Evolutionary conservation across 2,113 vertebrate genomes (phyloP), one percentile per base, ranked within the genome.

Genomic region (Campylomormyrus numenius): DNA sequence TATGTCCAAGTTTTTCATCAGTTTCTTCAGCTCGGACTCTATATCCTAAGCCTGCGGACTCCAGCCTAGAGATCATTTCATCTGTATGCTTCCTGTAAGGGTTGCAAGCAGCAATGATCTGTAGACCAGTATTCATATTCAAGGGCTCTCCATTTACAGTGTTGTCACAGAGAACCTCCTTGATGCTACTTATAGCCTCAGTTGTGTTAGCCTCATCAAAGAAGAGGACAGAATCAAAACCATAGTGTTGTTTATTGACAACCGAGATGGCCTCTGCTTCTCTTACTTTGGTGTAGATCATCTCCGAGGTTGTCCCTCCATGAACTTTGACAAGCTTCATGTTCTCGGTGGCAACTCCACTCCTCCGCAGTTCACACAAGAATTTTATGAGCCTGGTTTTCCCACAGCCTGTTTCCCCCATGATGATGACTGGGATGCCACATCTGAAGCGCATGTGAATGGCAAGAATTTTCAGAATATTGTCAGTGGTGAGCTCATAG

Each of bases 141-240:
- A 99, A 93, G 7, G 91, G 90, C 90, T 94, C 2, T 42, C 98
- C 98, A 4, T 95, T 94, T 24, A 97, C 96, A 0, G 97, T 98
- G 77, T 13, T 94, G 90, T 99, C 98, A 87, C 98, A 99, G 84
- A 99, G 94, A 8, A 98, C 95, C 90, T 99, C 98, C 92, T 99
- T 99, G 92, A 99, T 98, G 90, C 97, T 97, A 95, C 97, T 97
- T 19, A 99, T 92, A 1, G 98, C 97, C 88, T 98, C 98, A 0
- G 98, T 99, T 0, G 98, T 98, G 93, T 99, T 99, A 91, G 98
- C 98, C 90, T 99, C 98, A 0, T 99, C 98, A 0, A 99, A 98
- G 91, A 99, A 99, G 45, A 99, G 94, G 89, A 99, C 94, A 0
- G 98, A 98, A 91, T 98, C 97, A 94, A 98, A 93, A 3, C 93